Percentiles rank a stretch among this genome's conserved stretches.
phyloP scores from a whole-genome alignment of 2,113 vertebrate genomes.

The Calidris pygmaea region DNA sequence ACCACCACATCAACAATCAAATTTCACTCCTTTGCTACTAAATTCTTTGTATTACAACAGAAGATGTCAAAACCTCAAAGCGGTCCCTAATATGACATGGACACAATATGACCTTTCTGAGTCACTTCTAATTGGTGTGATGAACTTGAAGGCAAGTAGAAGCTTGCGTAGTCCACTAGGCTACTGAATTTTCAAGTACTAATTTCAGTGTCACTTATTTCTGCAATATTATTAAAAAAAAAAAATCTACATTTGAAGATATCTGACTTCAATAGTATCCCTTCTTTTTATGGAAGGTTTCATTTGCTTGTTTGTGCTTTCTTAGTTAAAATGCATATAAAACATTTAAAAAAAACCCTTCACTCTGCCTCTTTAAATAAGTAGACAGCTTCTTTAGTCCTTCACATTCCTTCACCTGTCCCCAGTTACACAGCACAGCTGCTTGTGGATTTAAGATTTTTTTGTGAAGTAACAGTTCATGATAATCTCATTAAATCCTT shows the following conservation, averaged over 20 bases:
- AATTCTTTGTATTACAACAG: not conserved
- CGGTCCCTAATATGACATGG: not conserved
- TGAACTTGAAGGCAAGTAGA: not conserved
- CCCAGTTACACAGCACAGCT: slow-evolving; percentile 58
- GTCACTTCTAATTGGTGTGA: not conserved
- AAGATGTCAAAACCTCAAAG: not conserved
- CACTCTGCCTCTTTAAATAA: slow-evolving; percentile 10
- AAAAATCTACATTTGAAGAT: not conserved
- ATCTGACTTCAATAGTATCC: not conserved
- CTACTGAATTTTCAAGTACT: not conserved
- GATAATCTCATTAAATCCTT: slow-evolving; percentile 77
- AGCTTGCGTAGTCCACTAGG: not conserved
- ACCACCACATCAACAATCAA: not conserved
- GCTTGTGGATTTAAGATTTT: not conserved
- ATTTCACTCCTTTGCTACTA: not conserved
- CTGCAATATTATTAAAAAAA: not conserved
- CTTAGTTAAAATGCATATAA: not conserved
- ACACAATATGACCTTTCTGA: not conserved
- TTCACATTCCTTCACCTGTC: slow-evolving; percentile 59
- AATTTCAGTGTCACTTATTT: not conserved
- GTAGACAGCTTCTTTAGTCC: not conserved
- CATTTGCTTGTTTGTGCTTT: not conserved
- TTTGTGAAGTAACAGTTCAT: slow-evolving; percentile 79
- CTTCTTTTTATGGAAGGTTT: not conserved
- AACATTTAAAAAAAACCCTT: rapidly evolving